Evolutionary conservation across 92 coral and sea anemone species (phyloP), one percentile per base, ranked within the genome.

Genomic region (Epizoanthus illoricatus): DNA sequence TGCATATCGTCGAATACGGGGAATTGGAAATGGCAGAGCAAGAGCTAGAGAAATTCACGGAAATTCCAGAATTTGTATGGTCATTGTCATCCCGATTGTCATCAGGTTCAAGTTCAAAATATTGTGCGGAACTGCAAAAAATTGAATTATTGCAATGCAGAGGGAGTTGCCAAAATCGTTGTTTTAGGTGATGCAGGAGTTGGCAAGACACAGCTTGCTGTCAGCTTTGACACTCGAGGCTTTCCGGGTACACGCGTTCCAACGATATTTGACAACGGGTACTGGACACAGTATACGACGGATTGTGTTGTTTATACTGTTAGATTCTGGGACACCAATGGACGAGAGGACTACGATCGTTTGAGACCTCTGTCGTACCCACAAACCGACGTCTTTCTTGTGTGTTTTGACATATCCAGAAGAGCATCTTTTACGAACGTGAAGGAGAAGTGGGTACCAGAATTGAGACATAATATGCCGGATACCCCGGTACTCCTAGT

Each of bases 261-360:
- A 0, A 91, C 94, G 71, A 94, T 91, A 12, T 93, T 91, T 66
- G 94, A 93, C 65, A 89, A 88, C 79, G 15, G 12, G 15, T 89
- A 87, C 71, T 54, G 90, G 5, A 19, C 56, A 19, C 85, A 80
- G 24, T 36, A 87, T 12, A 64, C 52, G 71, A 81, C 89, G 2
- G 86, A 89, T 10, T 89, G 92, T 1, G 79, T 54, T 41, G 57
- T 70, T 6, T 81, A 69, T 55, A 72, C 68, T 19, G 89, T 93
- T n/a, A 75, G 87, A 28, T 84, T 93, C 23, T 93, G 94, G 94
- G 93, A 91, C 69, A 91, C 98, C 16, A 91, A 94, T 12, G 98
- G 91, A 3, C 94, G 91, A 74, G 94, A 91, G 40, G 93, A 90
- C 75, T 93, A 93, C 88, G 94, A 89, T 66, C 92, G 91, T 17